Conservation (phyloP, 2,797 vertebrate genomes). For the Lepus oiostolus region DNA sequence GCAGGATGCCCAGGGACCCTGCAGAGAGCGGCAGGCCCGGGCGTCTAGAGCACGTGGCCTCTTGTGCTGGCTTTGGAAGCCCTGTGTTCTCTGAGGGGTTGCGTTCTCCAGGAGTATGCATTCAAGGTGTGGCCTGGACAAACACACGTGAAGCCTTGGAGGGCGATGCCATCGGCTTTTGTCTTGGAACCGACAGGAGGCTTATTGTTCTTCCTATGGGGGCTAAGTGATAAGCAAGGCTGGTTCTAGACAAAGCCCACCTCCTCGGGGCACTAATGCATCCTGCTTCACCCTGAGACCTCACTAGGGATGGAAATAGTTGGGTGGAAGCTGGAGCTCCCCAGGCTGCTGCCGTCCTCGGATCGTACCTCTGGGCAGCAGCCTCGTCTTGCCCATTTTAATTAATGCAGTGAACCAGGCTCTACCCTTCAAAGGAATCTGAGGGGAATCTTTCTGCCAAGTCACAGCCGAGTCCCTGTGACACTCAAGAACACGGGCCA, state of each 20-base stretch:
- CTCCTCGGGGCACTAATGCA: background rate
- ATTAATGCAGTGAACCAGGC: slow-evolving; percentile 48
- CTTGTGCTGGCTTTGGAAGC: background rate
- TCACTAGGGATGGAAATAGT: background rate
- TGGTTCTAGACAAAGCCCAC: background rate
- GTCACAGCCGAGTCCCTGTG: background rate
- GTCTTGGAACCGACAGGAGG: background rate
- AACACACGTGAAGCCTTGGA: background rate
- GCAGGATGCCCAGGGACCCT: background rate
- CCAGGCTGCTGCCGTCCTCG: background rate
- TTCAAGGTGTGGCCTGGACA: background rate
- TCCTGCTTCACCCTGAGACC: background rate
- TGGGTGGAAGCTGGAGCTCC: background rate
- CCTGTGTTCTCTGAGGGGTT: background rate
- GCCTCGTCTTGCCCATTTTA: slow-evolving; percentile 41
- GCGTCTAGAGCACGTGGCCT: background rate
- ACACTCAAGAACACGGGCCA: slow-evolving; percentile 28
- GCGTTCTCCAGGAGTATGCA: background rate
- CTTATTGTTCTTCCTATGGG: background rate
- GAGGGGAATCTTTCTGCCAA: slow-evolving; percentile 64
- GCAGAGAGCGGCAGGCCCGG: background rate
- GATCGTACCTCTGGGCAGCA: background rate
- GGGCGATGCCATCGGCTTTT: background rate
- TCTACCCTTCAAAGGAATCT: slow-evolving; percentile 73
- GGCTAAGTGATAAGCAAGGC: background rate